Base-by-base conservation (phyloP, 1,140 invertebrate species). In the Drosophila sp. region DNA sequence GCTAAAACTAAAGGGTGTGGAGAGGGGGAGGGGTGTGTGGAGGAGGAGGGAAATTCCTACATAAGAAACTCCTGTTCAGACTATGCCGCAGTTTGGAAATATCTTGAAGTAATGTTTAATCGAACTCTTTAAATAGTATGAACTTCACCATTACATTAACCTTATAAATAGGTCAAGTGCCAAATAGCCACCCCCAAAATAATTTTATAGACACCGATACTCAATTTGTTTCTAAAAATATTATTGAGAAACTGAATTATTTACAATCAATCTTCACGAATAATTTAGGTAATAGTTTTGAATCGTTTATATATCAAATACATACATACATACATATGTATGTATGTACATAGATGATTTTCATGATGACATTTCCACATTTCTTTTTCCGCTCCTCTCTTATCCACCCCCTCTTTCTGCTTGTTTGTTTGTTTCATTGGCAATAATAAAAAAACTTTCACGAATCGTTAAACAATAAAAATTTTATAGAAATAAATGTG, bases 391-490 rank as follows among this genome's bases (percentile, higher is more conserved):
- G 32, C 32, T 33, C 32, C 32, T 33, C 32, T 33, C 5, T 33
- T 33, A 33, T 33, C 5, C 32, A 4, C 32, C 5, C 32, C 23
- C 25, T 54, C 50, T 55, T 7, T 29, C 25, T 72, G 17, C 17
- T 25, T 55, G 35, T 66, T 73, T 75, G 40, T 41, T 69, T 69
- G 65, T 75, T 63, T 62, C 60, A 60, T 55, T 54, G 60, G 62
- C 57, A 25, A 60, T 57, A 73, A 72, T 70, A 71, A 70, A 54
- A 73, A 76, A 75, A 38, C 58, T 62, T 75, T 75, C 71, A 61
- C 71, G 38, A 74, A 74, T 76, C 72, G 72, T 62, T 60, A 41
- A 60, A 57, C 73, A 76, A 69, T 76, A 64, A 76, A 76, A 76
- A 76, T 66, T 76, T 64, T 58, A 76, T 75, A 54, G 66, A 76